A percentile compares a stretch with the other conserved stretches of the same genome.
These are phyloP conservation scores for Harmothoe impar DNA, from an alignment of 2,888 invertebrate species.

Conservation along the genomic window DNA sequence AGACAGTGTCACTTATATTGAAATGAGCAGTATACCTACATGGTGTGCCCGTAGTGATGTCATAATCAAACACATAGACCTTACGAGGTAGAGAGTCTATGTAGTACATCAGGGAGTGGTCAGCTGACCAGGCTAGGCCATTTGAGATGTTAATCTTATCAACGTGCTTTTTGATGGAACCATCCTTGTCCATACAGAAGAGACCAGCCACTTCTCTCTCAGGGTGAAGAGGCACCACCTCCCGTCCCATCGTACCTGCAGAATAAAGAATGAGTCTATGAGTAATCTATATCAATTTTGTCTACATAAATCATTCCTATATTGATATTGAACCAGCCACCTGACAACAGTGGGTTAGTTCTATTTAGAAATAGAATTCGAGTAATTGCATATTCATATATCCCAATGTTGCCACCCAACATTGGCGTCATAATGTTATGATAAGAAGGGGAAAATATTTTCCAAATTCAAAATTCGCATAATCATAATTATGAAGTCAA, in stretches of 20 bases:
- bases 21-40: conserved; percentile 86
- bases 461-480: too few species aligned
- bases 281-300: too few species aligned
- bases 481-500: too few species aligned
- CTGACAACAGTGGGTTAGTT: too few species aligned
- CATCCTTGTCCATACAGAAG: conserved; percentile 27
- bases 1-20: too few species aligned
- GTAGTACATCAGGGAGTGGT: conserved; percentile 89
- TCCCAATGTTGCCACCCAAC: too few species aligned
- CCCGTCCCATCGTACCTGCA: conserved; percentile 80
- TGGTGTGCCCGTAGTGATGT: conserved; percentile 86
- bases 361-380: too few species aligned
- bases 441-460: too few species aligned
- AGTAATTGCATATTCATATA: too few species aligned
- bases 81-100: conserved; percentile 89
- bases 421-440: too few species aligned
- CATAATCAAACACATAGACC: conserved; percentile 89
- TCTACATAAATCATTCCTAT: too few species aligned
- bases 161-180: conserved; percentile 16
- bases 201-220: conserved; percentile 23
- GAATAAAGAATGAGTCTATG: background rate
- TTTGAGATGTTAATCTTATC: conserved; percentile 86
- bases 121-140: conserved; percentile 90
- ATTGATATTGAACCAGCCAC: too few species aligned
- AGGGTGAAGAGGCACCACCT: conserved; percentile 71